Base-by-base conservation (phyloP, 23 tunicate genomes). In the Halocynthia aurantium region DNA sequence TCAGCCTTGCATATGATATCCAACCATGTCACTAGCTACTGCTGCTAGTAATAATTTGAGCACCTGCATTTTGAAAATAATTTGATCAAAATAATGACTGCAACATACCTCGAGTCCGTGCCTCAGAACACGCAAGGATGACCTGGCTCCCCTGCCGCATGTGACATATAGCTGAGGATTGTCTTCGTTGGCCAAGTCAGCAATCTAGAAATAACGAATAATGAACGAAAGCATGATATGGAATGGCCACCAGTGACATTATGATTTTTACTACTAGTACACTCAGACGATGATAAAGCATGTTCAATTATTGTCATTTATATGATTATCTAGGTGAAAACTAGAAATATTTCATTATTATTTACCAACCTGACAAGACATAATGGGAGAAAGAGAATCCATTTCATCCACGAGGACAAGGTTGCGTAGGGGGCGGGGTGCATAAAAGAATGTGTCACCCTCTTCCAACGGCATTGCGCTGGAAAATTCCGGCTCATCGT, bases 91-190 rank as follows among this genome's bases (percentile, higher is more conserved):
- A 31, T 4, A 1, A 31, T 31, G 44, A 31, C 44, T 31, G 44
- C 72, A 5, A 20, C 72, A 8, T 61, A 96, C 99, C 86, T 96
- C 99, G 51, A 96, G 66, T 7, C 99, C 99, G 71, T 96, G 96
- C 51, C 96, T 61, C 7, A 96, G 72, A 7, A 96, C 96, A 10
- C 99, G 61, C 54, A 96, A 56, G 6, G 99, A 85, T 52, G 96
- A 89, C 21, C 93, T 67, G 1, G 99, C 93, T 6, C 99, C 99
- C 70, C 96, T 86, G 6, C 99, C 99, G 67, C 99, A 96, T 10
- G 99, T 81, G 8, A 86, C 96, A 70, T 96, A 96, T 77, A 96
- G 57, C 58, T 96, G 99, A 8, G 99, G 99, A 15, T 96, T 96
- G 81, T 96, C 99, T 82, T 94, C 99, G 67, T 89, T 89, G 5